Percentiles rank a stretch among this genome's conserved stretches.
phyloP scores from a whole-genome alignment of 2,113 vertebrate genomes.

The Sebastes schlegelii region DNA sequence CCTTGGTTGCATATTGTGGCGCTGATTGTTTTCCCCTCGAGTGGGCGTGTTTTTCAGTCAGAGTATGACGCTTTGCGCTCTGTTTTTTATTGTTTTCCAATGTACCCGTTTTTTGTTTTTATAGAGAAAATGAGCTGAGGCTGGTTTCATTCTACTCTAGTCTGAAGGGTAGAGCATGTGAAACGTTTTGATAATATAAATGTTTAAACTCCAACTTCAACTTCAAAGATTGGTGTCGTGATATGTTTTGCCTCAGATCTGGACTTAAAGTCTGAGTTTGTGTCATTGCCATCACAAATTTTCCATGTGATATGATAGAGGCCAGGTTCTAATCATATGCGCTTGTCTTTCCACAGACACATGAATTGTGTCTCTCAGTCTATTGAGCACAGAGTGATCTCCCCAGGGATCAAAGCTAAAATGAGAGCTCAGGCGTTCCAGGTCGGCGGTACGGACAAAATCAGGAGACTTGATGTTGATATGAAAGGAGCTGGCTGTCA shows the following conservation, averaged over 20 bases:
- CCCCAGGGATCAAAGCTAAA: conserved; percentile 54
- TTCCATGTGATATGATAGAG: background rate
- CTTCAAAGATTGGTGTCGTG: background rate
- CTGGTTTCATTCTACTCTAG: background rate
- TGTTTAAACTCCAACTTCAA: background rate
- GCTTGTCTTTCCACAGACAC: background rate
- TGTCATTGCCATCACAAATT: background rate
- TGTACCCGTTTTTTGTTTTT: background rate
- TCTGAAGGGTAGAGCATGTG: background rate
- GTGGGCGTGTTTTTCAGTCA: too few relatives aligned
- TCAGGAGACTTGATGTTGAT: conserved; percentile 30
- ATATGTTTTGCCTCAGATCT: background rate
- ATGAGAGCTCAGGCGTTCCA: background rate
- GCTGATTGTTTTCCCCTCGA: too few relatives aligned
- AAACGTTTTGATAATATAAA: background rate
- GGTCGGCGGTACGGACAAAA: conserved; percentile 8
- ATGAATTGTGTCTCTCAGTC: background rate
- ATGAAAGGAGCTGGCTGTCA: conserved; percentile 37
- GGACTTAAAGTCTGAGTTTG: background rate
- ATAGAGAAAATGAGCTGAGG: background rate
- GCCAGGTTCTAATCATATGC: background rate
- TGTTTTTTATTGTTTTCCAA: background rate
- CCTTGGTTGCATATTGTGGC: too few relatives aligned
- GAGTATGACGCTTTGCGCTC: too few relatives aligned
- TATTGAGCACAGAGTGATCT: conserved; percentile 16